A percentile compares a stretch with the other conserved stretches of the same genome.
Evolutionary conservation across 2,797 vertebrate genomes (phyloP).

Genomic region (Chiroxiphia lanceolata): DNA sequence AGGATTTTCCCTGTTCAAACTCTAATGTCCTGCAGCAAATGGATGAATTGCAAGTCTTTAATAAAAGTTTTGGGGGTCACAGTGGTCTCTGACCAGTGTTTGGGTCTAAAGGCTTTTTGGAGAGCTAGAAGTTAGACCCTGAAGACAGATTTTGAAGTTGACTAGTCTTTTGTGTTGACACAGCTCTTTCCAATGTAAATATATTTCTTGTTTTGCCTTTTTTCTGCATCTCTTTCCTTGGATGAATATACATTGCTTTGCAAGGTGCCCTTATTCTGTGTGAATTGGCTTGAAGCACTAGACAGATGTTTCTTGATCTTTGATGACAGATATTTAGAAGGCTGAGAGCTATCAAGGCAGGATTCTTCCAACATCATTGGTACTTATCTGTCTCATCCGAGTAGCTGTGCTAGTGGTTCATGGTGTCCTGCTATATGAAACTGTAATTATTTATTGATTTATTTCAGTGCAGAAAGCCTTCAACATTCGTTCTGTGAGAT

Average conservation of each 20-base stretch:
- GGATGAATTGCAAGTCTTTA: background rate
- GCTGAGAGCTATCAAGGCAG: conserved; percentile 1
- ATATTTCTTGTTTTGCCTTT: background rate
- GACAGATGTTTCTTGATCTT: background rate
- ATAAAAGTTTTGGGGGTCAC: background rate
- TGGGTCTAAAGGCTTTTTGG: background rate
- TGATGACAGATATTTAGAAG: background rate
- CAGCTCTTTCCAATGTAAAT: background rate
- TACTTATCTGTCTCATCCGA: background rate
- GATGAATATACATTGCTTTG: background rate
- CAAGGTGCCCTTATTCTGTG: background rate
- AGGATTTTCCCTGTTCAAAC: background rate
- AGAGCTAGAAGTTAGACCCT: background rate
- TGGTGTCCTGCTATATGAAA: background rate
- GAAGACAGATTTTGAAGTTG: background rate
- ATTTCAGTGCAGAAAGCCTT: background rate
- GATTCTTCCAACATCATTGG: background rate
- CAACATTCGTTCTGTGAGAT: background rate
- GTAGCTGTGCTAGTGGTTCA: background rate
- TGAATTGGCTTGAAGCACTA: background rate
- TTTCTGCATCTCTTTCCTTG: background rate
- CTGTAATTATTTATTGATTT: conserved; percentile 49
- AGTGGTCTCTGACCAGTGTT: background rate
- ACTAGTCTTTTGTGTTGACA: background rate
- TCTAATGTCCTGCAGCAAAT: background rate